Percentiles rank a stretch among this genome's conserved stretches.
Conservation (phyloP, 2,888 invertebrate species). For the Keiferia lycopersicella region DNA sequence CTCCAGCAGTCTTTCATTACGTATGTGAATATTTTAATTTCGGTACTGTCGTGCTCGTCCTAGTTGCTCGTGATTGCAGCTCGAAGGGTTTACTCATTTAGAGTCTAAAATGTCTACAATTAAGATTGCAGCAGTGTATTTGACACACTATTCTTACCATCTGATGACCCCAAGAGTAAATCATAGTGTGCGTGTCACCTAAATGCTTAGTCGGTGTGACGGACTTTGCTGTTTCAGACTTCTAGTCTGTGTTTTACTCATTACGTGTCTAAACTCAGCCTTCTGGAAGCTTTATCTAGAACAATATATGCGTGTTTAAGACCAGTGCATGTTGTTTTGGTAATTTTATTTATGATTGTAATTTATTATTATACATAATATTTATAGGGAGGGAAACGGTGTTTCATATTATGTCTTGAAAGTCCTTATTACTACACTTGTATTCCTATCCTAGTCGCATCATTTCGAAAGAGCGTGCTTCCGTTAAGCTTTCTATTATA, state of each 20-base stretch:
- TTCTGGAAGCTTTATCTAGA: background rate
- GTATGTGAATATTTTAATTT: constrained; percentile 12
- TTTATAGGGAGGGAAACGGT: too few species aligned
- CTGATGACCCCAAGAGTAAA: constrained; percentile 36
- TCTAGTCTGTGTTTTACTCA: constrained; percentile 3
- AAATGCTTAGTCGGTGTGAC: constrained; percentile 37
- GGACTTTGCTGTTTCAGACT: constrained; percentile 23
- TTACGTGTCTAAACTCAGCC: constrained; percentile 5
- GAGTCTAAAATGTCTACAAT: constrained; percentile 43
- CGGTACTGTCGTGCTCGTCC: constrained; percentile 22
- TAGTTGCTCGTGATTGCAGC: constrained; percentile 29
- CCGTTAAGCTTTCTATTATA: background rate
- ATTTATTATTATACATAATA: too few species aligned
- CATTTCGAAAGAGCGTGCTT: background rate
- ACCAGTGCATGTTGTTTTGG: background rate
- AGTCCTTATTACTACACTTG: background rate
- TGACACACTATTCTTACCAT: constrained; percentile 30
- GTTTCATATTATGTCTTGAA: background rate
- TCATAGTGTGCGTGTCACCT: constrained; percentile 34
- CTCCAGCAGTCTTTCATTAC: background rate
- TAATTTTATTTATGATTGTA: background rate
- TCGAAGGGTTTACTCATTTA: constrained; percentile 33
- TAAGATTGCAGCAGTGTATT: constrained; percentile 33
- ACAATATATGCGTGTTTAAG: background rate
- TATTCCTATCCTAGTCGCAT: background rate